Evolutionary conservation across 2,888 invertebrate species (phyloP).

Genomic region (Caenorhabditis imperialis): DNA sequence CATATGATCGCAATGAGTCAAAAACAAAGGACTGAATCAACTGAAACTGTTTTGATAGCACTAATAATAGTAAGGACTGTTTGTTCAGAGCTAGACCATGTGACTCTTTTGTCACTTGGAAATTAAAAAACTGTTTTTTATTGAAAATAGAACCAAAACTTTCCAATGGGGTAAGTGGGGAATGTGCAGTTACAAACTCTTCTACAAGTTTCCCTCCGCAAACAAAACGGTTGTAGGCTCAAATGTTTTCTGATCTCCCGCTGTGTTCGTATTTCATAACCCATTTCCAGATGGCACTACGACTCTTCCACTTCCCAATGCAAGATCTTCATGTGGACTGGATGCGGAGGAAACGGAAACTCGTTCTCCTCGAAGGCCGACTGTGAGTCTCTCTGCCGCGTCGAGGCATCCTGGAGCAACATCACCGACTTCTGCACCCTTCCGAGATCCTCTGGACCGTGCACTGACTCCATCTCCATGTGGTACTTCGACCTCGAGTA

Average conservation of each 20-base stretch:
- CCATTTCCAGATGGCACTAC: conserved; percentile 71
- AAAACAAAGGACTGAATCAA: no score
- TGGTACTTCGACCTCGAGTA: conserved; percentile 70
- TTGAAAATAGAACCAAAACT: neutral
- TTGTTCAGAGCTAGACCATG: no score
- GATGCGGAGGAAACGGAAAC: conserved; percentile 77
- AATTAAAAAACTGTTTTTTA: conserved; percentile 1
- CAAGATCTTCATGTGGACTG: conserved; percentile 73
- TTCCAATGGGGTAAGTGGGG: conserved; percentile 7
- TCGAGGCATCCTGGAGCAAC: conserved; percentile 46
- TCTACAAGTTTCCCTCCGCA: neutral
- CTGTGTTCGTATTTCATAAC: neutral
- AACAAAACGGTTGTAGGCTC: conserved; percentile 15
- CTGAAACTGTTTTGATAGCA: no score
- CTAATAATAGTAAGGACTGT: no score
- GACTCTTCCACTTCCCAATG: conserved; percentile 64
- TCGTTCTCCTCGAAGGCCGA: conserved; percentile 71
- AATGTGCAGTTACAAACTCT: no score
- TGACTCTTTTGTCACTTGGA: no score
- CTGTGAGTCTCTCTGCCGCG: conserved; percentile 71
- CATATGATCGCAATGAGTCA: no score
- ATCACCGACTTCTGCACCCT: conserved; percentile 41
- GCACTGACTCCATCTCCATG: conserved; percentile 72
- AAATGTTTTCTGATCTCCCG: conserved; percentile 1
- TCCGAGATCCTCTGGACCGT: conserved; percentile 70